phyloP scores from a whole-genome alignment of 1,140 invertebrate genomes.

The Platorchestia sp. region DNA sequence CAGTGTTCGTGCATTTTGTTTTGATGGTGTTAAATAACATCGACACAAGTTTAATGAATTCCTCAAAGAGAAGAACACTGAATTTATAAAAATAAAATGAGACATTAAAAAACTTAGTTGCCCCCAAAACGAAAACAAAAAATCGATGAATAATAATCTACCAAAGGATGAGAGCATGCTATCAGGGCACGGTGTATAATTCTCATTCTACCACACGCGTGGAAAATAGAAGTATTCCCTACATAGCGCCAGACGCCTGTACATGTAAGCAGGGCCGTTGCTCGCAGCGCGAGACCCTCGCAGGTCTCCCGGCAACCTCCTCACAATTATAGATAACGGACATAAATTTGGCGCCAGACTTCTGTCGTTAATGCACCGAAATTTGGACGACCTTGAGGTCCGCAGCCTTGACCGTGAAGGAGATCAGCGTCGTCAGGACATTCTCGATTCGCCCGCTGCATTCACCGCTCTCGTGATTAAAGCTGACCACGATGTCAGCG shows the following conservation, averaged over 20 bases:
- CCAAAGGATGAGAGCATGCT: no score
- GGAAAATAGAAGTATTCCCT: neutral
- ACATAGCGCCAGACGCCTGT: neutral
- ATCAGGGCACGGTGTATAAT: no score
- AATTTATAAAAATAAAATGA: no score
- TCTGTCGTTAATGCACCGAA: neutral
- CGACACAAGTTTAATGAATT: no score
- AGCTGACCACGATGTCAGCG: neutral
- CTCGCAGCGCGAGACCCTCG: neutral
- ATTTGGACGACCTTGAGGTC: neutral
- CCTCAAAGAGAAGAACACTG: no score
- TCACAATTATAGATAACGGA: neutral
- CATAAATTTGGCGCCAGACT: neutral
- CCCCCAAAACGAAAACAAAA: no score
- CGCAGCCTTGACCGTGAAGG: neutral
- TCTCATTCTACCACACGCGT: neutral
- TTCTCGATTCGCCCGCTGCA: neutral
- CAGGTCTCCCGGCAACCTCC: neutral
- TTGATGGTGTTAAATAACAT: no score
- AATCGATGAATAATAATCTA: no score
- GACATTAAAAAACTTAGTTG: no score
- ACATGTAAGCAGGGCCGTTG: neutral
- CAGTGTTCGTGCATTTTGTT: no score
- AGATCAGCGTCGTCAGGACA: neutral
- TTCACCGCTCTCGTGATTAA: neutral